These are phyloP conservation scores for Hypercompe scribonia DNA, from an alignment of 2,888 invertebrate species.

Conservation along the genomic window DNA sequence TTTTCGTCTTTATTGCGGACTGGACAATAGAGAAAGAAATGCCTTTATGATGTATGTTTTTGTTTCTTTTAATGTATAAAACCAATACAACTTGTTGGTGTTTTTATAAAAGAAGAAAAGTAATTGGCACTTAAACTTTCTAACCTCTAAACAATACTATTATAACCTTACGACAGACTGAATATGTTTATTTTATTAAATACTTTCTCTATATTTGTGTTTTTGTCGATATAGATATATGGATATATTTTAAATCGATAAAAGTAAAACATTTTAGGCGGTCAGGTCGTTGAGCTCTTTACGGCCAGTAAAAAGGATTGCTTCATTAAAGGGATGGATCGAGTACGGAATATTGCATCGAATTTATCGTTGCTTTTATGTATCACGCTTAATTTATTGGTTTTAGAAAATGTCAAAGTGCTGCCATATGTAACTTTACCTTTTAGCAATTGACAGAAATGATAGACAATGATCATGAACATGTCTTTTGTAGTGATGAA, in stretches of 20 bases:
- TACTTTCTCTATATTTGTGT: neutral
- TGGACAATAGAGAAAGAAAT: too few relatives aligned
- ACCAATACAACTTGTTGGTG: too few relatives aligned
- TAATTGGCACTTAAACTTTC: neutral
- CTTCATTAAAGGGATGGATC: slow-evolving; percentile 67
- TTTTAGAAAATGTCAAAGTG: slow-evolving; percentile 10
- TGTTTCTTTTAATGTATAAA: too few relatives aligned
- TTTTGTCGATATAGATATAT: neutral
- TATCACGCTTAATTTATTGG: slow-evolving; percentile 36
- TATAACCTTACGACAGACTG: neutral
- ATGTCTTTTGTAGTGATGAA: neutral
- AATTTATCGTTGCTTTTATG: slow-evolving; percentile 44
- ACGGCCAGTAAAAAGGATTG: slow-evolving; percentile 72
- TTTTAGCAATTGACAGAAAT: neutral
- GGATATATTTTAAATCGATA: slow-evolving; percentile 29
- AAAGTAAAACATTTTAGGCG: slow-evolving; percentile 48
- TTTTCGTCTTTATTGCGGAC: too few relatives aligned
- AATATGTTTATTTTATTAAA: neutral
- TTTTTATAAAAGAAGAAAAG: neutral
- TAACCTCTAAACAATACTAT: neutral
- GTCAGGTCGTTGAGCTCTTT: slow-evolving; percentile 57
- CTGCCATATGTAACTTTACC: neutral
- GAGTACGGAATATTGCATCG: slow-evolving; percentile 57
- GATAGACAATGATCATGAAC: neutral
- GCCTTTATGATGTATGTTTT: too few relatives aligned